Evolutionary conservation across 2,797 vertebrate species (phyloP).

Genomic region (Staurois parvus): DNA sequence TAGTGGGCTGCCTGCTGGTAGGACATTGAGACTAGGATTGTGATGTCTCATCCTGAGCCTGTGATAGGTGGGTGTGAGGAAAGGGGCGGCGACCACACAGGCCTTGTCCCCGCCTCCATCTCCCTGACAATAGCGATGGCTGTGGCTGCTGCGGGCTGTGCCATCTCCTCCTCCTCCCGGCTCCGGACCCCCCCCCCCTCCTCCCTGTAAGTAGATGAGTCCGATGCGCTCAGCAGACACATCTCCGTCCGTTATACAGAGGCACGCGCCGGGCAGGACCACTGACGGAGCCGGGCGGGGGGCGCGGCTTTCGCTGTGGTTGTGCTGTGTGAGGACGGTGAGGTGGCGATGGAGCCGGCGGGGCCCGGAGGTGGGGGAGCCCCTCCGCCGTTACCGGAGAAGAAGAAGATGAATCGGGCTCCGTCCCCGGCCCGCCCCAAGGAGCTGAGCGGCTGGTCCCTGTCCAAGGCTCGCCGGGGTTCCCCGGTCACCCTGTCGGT

Average conservation of each 20-base stretch:
- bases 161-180: neutral
- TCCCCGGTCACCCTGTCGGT: constrained; percentile 65
- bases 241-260: constrained; percentile 56
- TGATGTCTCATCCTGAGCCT: too few relatives aligned
- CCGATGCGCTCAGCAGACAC: constrained; percentile 42
- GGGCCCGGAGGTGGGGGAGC: constrained; percentile 60
- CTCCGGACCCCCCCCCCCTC: constrained; percentile 51
- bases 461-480: constrained; percentile 83
- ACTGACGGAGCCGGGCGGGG: constrained; percentile 25
- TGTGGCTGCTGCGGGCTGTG: constrained; percentile 24
- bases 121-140: neutral
- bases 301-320: neutral
- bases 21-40: too few relatives aligned
- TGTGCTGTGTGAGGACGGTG: neutral
- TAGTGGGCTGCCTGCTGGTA: too few relatives aligned
- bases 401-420: constrained; percentile 89
- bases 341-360: constrained; percentile 56
- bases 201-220: constrained; percentile 38
- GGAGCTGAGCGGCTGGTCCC: constrained; percentile 90
- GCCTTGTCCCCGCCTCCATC: neutral
- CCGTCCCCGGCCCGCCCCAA: constrained; percentile 94
- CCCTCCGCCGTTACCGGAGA: constrained; percentile 66
- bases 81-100: too few relatives aligned
- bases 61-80: too few relatives aligned
- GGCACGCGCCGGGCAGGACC: constrained; percentile 46